Evolutionary conservation across 2,888 invertebrate genomes (phyloP), one percentile per base, ranked within the genome.

Genomic region (Caradrina kadenii): DNA sequence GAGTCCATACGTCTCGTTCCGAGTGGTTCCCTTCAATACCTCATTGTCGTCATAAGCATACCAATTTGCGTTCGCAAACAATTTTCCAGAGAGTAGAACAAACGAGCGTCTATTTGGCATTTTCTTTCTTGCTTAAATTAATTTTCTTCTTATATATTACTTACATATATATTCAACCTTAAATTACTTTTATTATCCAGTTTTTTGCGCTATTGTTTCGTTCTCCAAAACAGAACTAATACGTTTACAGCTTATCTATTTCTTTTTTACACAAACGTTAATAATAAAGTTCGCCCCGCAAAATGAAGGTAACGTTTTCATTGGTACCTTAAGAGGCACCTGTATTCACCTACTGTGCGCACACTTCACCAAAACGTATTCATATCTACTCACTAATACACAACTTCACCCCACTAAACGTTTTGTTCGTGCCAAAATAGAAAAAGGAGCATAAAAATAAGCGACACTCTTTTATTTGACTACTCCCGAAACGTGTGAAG

Each of bases 61-160:
- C 73, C 73, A 73, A 79, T 73, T 70, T 76, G 56, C 39, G 55
- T 68, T 52, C 63, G 55, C 63, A 59, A 79, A 70, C 65, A 76
- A 65, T 70, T 59, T 63, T 17, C 45, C 21, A 72, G 17, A 60
- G 50, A 26, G 42, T 26, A 50, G 53, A 63, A 52, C 42, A 67
- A 70, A 67, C 31, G 64, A 69, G 55, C 26, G 48, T 22, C 26
- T 58, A 49, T 66, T 74, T 53, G 26, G 15, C 48, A 63, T 69
- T 67, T 67, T 59, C 42, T 55, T 65, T 64, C 26, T 21, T 58
- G 42, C 50, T 56, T 49, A 69, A 61, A 70, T 65, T 56, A 76
- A 71, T 79, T 73, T 71, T 50, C 69, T 61, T 52, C 48, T 35
- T 62, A 54, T 26, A 26, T 4, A 26, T 70, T 63, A 61, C 67